Conservation (phyloP, 2,113 vertebrate genomes). For the Oncorhynchus tshawytscha region DNA sequence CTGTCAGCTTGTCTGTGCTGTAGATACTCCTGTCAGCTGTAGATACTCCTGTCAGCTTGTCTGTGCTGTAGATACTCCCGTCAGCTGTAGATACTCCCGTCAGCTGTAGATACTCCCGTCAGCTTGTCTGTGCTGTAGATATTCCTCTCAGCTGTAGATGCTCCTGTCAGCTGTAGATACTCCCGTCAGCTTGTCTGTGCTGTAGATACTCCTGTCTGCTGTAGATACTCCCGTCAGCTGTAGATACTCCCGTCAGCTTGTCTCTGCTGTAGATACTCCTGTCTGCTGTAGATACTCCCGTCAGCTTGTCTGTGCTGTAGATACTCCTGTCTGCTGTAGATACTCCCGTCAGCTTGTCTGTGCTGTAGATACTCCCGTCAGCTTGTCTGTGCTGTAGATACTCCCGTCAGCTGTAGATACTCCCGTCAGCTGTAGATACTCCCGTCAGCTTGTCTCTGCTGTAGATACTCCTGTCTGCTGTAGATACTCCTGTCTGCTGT, state of each 20-base stretch:
- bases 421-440: neutral
- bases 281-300: neutral
- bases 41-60: no score
- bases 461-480: no score
- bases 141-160: constrained; percentile 20
- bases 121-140: no score
- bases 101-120: neutral
- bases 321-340: constrained; percentile 44
- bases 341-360: neutral
- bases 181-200: constrained; percentile 32
- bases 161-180: no score
- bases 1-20: constrained; percentile 31
- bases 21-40: constrained; percentile 30
- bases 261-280: neutral
- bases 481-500: constrained; percentile 16
- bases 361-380: no score
- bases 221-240: no score
- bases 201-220: constrained; percentile 23
- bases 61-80: no score
- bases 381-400: neutral
- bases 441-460: constrained; percentile 26
- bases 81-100: constrained; percentile 29
- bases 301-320: no score
- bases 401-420: constrained; percentile 34
- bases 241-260: constrained; percentile 36